These are phyloP conservation scores for Sacculina carcini DNA, from an alignment of 2,888 invertebrate species.

Conservation along the genomic window DNA sequence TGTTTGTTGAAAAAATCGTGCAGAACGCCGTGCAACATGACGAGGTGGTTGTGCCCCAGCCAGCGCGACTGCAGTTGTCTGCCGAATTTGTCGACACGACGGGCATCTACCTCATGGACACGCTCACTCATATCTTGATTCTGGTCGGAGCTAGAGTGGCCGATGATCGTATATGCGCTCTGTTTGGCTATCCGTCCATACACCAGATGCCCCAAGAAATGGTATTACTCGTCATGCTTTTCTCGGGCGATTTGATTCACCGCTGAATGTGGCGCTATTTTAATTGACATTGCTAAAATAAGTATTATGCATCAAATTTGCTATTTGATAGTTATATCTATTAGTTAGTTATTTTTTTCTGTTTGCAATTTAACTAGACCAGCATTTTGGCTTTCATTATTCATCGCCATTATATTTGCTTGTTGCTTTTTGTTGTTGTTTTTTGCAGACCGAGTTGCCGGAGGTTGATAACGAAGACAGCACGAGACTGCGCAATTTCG, in stretches of 20 bases:
- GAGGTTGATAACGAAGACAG: constrained; percentile 43
- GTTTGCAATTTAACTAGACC: too few relatives aligned
- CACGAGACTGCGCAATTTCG: constrained; percentile 45
- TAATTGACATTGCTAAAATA: too few relatives aligned
- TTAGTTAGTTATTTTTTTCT: too few relatives aligned
- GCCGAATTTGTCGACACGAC: constrained; percentile 39
- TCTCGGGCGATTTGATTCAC: too few relatives aligned
- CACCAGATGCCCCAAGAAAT: neutral
- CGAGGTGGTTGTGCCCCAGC: constrained; percentile 22
- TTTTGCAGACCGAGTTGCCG: constrained; percentile 41
- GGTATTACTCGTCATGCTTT: neutral
- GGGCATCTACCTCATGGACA: constrained; percentile 77
- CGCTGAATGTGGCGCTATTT: too few relatives aligned
- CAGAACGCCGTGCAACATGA: constrained; percentile 19
- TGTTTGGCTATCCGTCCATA: neutral
- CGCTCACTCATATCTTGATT: constrained; percentile 49
- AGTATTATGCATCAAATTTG: too few relatives aligned
- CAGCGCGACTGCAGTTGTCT: constrained; percentile 57
- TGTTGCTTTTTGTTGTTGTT: too few relatives aligned
- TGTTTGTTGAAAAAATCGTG: constrained; percentile 6
- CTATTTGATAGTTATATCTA: too few relatives aligned
- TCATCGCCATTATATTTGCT: too few relatives aligned
- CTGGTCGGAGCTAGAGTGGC: constrained; percentile 28
- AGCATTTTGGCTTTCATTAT: too few relatives aligned
- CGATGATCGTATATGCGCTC: neutral